Base-by-base conservation (phyloP, 1,140 invertebrate species). In the Drosophila trapezifrons region DNA sequence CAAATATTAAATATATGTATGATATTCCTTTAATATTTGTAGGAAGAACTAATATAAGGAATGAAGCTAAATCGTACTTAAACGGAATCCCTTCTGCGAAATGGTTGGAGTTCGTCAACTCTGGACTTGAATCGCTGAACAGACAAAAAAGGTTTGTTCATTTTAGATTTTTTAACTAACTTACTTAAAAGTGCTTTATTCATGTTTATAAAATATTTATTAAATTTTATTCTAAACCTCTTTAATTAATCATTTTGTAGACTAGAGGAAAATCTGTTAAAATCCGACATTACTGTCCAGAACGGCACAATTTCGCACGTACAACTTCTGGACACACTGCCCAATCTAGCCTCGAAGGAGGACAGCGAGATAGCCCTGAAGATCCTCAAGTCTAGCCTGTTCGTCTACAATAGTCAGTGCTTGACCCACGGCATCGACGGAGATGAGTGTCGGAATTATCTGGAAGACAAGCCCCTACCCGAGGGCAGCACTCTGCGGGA, bases 281-380 rank as follows among this genome's bases (percentile, higher is more conserved):
- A 17, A 15, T 76, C 90, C 1, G 49, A 74, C 2, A 80, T 91
- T 13, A 80, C 79, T n/a, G 90, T 91, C 1, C 38, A 82, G 56
- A 90, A 91, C 54, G 90, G 89, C 13, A 84, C 69, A 13, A 56
- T 92, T 20, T 92, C 91, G 2, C 91, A 92, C 13, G 51, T 51
- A 0, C 81, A 91, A 49, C 42, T 90, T 7, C 43, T 92, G 64
- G 91, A 92, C 13, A 77, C 78, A 12, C 47, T 92, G 17, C 91
- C 91, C n/a, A 90, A 73, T 25, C 18, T 64, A 15, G 75, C 79
- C 25, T 78, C 90, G 0, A 75, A 80, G 35, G 27, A 73, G 27
- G 81, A 91, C 51, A 86, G 82, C 29, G 71, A 84, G 2, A 65
- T 92, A n/a, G 91, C 89, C 0, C 56, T 81, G 2, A 81, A 92